Base-by-base conservation (phyloP, 2,797 vertebrate species). In the Huso huso region DNA sequence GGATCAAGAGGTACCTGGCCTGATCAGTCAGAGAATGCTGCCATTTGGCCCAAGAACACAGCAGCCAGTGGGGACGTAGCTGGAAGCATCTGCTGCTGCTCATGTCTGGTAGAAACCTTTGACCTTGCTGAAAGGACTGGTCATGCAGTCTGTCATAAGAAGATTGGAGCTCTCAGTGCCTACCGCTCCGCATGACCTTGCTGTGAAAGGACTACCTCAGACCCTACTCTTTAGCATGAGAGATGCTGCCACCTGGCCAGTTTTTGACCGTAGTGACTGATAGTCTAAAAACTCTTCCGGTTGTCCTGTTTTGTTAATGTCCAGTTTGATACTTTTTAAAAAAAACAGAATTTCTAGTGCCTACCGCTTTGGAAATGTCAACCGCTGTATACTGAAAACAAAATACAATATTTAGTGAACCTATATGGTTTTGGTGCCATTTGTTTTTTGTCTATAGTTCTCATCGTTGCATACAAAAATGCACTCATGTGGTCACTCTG, bases 21-120 rank as follows among this genome's bases (percentile, higher is more conserved):
- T 85, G 86, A 86, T 83, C 79, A 78, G 83, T 83, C 82, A 84
- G 78, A 82, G 83, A 83, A 83, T 86, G 84, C 85, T 73, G 80
- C 78, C 75, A 77, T 82, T 89, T 91, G 89, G 89, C 88, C 72
- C 7, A 68, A 86, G 87, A 90, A 90, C 89, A 91, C 82, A 91
- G 86, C 74, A 78, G 84, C 88, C 88, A 88, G 83, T 79, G 71
- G 84, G 87, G 88, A 89, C 82, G 71, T 74, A 69, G 68, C 76
- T 87, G 86, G 86, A 83, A 78, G 57, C 72, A 69, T n/a, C n/a
- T 71, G 67, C 75, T 71, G 72, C 74, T n/a, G n/a, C n/a, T n/a
- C n/a, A n/a, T n/a, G n/a, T n/a, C n/a, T n/a, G n/a, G n/a, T n/a
- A n/a, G n/a, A n/a, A n/a, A n/a, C n/a, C n/a, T n/a, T n/a, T n/a